Evolutionary conservation across 2,888 invertebrate genomes (phyloP), one percentile per base, ranked within the genome.

Genomic region (Creontiades dilutus): DNA sequence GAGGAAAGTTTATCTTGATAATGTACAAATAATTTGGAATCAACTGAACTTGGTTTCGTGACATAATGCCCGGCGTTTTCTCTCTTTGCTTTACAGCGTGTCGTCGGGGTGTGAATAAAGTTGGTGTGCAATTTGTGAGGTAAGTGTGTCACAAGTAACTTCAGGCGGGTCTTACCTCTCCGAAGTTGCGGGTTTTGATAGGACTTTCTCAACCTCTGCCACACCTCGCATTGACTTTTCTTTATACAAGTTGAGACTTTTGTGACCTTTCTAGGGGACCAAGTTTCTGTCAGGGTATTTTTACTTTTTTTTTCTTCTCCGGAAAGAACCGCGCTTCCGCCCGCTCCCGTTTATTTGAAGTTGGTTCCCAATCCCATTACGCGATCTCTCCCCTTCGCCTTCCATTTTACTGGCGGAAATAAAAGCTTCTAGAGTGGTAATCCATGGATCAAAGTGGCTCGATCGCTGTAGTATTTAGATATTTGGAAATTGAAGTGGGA

Each of bases 231-330:
- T 23, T 12, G 68, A 23, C 23, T 68, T 68, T n/a, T 23, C 23
- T 68, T 68, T 27, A 27, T 68, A 68, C 23, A 19, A 68, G 68
- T 68, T 68, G 68, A 68, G 68, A 68, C 5, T 68, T 13, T 19
- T 68, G 23, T 5, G 23, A 19, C 19, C 61, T 3, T 19, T 61
- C 9, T 12, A 52, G 16, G 19, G 61, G 19, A 19, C 68, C 23
- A 19, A 68, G 68, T 68, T 68, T 12, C 68, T 68, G 68, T 68
- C 68, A 68, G 23, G 23, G 23, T 68, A 68, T 68, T 68, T 68
- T 68, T 68, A 68, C 23, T 7, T 68, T 68, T 68, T 68, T 9
- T 23, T 68, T 68, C 23, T 68, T 9, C 9, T 27, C 23, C 27
- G 68, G 12, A 23, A 5, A 23, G 68, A 23, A 23, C 27, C 23